Conservation (phyloP, 2,113 vertebrate species). For the Heteronetta atricapilla region DNA sequence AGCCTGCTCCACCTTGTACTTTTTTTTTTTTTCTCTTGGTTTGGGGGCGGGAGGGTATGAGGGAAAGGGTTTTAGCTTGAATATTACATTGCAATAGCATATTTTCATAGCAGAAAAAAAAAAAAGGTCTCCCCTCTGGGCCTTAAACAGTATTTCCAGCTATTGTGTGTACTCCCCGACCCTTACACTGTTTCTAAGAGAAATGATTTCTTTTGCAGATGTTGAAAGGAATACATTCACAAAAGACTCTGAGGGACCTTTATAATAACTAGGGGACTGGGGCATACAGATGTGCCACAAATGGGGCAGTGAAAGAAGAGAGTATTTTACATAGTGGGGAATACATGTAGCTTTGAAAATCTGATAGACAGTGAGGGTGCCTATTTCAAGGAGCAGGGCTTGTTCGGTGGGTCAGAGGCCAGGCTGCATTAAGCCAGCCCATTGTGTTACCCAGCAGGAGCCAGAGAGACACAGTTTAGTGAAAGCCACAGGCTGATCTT, state of each 20-base stretch:
- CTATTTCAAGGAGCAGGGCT: not conserved
- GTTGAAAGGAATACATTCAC: constrained; percentile 23
- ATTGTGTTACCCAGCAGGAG: constrained; percentile 55
- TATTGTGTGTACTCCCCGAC: constrained; percentile 45
- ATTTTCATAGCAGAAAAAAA: constrained; percentile 38
- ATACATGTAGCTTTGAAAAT: constrained; percentile 3
- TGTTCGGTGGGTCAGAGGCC: constrained; percentile 22
- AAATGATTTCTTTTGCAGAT: constrained; percentile 70
- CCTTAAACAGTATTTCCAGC: constrained; percentile 69
- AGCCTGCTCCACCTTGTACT: constrained; percentile 46
- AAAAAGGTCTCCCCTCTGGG: constrained; percentile 46
- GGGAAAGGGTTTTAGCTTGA: not conserved
- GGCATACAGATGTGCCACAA: constrained; percentile 31
- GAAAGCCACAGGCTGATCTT: constrained; percentile 47
- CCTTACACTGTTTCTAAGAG: constrained; percentile 38
- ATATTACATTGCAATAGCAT: constrained; percentile 28
- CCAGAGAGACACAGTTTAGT: constrained; percentile 38
- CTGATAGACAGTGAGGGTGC: not conserved
- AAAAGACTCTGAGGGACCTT: not conserved
- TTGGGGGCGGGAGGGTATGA: not conserved
- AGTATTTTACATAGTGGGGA: not conserved
- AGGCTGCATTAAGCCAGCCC: constrained; percentile 17
- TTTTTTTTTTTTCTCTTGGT: not conserved
- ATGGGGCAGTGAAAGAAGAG: not conserved
- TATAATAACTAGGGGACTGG: not conserved